phyloP scores from a whole-genome alignment of 2,888 invertebrate genomes.

The Nomada ruficornis region DNA sequence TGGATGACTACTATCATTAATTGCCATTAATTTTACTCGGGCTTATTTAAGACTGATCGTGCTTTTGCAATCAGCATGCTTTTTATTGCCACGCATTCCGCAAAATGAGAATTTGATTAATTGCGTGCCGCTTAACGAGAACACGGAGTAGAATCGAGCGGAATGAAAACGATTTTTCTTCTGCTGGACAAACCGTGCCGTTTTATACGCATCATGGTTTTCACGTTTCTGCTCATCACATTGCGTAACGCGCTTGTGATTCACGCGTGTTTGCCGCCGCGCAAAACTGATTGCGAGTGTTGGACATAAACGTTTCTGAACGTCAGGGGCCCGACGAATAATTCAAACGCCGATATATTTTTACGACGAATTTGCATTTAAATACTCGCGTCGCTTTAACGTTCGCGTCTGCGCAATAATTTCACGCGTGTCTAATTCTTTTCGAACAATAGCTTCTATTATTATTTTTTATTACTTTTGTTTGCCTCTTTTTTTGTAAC shows the following conservation, averaged over 20 bases:
- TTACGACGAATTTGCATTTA: constrained; percentile 45
- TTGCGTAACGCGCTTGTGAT: constrained; percentile 66
- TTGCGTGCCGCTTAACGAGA: neutral
- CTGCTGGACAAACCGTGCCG: neutral
- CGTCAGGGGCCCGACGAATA: constrained; percentile 22
- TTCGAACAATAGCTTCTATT: neutral
- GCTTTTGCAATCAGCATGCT: neutral
- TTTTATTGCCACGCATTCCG: neutral
- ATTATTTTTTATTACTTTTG: neutral
- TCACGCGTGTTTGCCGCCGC: constrained; percentile 63
- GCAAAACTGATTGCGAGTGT: constrained; percentile 30
- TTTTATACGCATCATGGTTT: constrained; percentile 31
- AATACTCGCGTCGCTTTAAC: constrained; percentile 5
- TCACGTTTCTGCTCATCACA: constrained; percentile 32
- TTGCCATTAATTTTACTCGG: no score
- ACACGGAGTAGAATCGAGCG: neutral
- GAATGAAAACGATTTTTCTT: constrained; percentile 12
- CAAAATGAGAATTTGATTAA: neutral
- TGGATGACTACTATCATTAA: no score
- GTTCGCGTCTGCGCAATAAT: neutral
- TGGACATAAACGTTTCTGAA: constrained; percentile 29
- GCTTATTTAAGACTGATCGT: no score
- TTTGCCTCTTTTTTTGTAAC: neutral
- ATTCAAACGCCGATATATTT: constrained; percentile 39
- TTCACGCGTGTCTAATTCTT: constrained; percentile 3